These are phyloP conservation scores for Chaetodon auriga DNA, from an alignment of 2,113 vertebrate genomes.

Conservation along the genomic window DNA sequence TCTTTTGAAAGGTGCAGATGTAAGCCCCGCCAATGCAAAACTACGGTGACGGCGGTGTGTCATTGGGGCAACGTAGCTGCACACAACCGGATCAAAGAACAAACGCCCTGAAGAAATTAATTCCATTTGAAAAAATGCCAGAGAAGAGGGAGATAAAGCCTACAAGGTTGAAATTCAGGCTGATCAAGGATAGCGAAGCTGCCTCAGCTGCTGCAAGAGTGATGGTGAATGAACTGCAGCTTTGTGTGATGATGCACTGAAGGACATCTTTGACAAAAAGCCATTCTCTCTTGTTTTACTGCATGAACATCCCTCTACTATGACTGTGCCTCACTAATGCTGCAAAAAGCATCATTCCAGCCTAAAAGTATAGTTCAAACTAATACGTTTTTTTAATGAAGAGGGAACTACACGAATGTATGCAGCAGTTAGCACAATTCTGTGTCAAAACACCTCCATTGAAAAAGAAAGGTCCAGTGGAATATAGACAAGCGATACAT, in stretches of 20 bases:
- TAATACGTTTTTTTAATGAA: neutral
- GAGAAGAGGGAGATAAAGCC: slow-evolving; percentile 31
- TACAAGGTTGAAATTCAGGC: slow-evolving; percentile 6
- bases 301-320: neutral
- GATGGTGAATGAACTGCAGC: neutral
- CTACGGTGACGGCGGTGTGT: slow-evolving; percentile 43
- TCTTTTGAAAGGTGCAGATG: slow-evolving; percentile 51
- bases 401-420: neutral
- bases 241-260: slow-evolving; percentile 16
- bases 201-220: slow-evolving; percentile 16
- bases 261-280: slow-evolving; percentile 34
- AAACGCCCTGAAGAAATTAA: slow-evolving; percentile 41
- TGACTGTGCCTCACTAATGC: neutral
- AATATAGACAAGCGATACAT: slow-evolving; percentile 5
- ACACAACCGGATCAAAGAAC: slow-evolving; percentile 37
- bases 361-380: neutral
- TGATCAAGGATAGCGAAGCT: slow-evolving; percentile 29
- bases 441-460: neutral
- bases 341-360: neutral
- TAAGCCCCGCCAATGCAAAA: slow-evolving; percentile 22
- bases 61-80: neutral
- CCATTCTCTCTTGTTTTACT: slow-evolving; percentile 1
- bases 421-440: neutral
- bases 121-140: slow-evolving; percentile 52
- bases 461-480: slow-evolving; percentile 8